Conservation (phyloP, 2,888 invertebrate species). For the Andrena dorsata region DNA sequence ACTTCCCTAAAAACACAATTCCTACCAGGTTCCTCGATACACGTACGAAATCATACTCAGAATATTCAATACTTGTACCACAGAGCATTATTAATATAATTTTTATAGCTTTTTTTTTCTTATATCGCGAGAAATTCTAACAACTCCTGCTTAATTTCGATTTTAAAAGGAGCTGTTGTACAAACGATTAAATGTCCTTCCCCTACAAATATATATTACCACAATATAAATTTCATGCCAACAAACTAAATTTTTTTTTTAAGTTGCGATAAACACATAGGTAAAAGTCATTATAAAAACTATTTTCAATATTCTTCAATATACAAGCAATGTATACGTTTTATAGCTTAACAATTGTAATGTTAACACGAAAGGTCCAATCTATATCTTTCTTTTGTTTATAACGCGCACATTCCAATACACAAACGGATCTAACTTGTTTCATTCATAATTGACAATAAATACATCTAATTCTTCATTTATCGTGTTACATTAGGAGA, state of each 20-base stretch:
- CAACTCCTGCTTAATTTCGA: neutral
- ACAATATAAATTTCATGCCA: conserved; percentile 16
- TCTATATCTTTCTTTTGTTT: neutral
- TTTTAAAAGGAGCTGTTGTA: neutral
- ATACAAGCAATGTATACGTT: neutral
- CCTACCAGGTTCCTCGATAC: conserved; percentile 55
- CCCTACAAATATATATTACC: neutral
- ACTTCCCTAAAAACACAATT: conserved; percentile 39
- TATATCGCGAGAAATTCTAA: neutral
- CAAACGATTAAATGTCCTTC: neutral
- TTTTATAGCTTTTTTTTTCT: neutral
- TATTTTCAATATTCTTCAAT: neutral
- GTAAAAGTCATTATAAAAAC: neutral
- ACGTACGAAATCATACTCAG: conserved; percentile 48
- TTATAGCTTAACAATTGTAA: neutral
- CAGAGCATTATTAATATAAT: neutral
- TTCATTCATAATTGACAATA: conserved; percentile 26
- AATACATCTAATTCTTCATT: conserved; percentile 35
- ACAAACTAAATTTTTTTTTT: neutral
- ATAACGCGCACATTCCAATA: conserved; percentile 3
- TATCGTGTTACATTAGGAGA: neutral
- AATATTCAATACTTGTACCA: neutral
- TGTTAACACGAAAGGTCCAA: neutral
- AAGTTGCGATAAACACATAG: neutral
- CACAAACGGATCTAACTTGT: neutral